These are phyloP conservation scores for Pelobates fuscus DNA, from an alignment of 2,113 vertebrate genomes.

Conservation along the genomic window DNA sequence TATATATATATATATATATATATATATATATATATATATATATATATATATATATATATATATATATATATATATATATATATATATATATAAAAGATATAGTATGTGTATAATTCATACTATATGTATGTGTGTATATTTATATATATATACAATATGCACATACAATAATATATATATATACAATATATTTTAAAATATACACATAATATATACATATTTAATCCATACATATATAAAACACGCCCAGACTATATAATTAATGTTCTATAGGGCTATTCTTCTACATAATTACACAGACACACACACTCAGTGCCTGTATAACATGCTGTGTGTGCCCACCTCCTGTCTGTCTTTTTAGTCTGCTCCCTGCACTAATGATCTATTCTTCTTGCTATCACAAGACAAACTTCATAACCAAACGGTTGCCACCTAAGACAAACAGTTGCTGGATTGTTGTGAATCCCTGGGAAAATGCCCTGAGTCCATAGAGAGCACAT, in stretches of 20 bases:
- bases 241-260: too few species aligned
- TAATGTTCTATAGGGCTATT: neutral
- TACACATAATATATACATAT: neutral
- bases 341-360: conserved; percentile 19
- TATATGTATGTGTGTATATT: neutral
- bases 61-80: neutral
- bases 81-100: conserved; percentile 5
- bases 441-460: conserved; percentile 85
- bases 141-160: neutral
- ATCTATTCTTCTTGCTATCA: conserved; percentile 59
- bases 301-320: neutral
- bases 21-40: neutral
- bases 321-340: neutral
- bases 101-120: too few species aligned
- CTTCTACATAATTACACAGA: neutral
- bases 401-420: conserved; percentile 70
- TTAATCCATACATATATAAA: neutral
- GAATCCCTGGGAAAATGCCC: conserved; percentile 84
- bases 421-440: conserved; percentile 73
- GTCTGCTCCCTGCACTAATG: conserved; percentile 25
- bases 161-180: neutral
- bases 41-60: neutral
- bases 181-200: too few species aligned
- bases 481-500: conserved; percentile 67
- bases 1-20: too few species aligned